phyloP scores from a whole-genome alignment of 2,113 vertebrate species.

The Dicentrarchus labrax region DNA sequence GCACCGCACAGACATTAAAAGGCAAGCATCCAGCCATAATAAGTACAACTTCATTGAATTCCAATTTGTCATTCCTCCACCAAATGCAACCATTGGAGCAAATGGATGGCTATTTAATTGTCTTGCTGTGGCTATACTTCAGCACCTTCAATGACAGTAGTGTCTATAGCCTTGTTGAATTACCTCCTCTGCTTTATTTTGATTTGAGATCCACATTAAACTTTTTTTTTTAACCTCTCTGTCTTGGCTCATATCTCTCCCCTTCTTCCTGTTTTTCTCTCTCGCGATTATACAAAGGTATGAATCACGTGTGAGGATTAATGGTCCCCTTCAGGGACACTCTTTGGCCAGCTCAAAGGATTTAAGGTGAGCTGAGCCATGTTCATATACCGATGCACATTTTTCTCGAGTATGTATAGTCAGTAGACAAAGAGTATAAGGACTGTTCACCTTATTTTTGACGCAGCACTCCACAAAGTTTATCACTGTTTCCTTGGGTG shows the following conservation, averaged over 20 bases:
- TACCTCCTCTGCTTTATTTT: conserved; percentile 62
- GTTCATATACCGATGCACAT: not conserved
- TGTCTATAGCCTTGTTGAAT: conserved; percentile 64
- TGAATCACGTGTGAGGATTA: conserved; percentile 43
- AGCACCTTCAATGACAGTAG: conserved; percentile 45
- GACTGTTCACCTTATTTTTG: not conserved
- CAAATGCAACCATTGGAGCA: conserved; percentile 70
- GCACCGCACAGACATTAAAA: conserved; percentile 60
- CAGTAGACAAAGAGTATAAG: not conserved
- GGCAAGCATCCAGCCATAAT: conserved; percentile 71
- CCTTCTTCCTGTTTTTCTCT: conserved; percentile 7
- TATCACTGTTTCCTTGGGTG: conserved; percentile 8
- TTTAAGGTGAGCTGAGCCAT: conserved; percentile 22
- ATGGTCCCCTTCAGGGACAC: conserved; percentile 28
- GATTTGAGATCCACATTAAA: conserved; percentile 56
- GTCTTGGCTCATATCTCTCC: conserved; percentile 16
- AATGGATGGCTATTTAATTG: conserved; percentile 78
- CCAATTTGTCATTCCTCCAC: conserved; percentile 77
- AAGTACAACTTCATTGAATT: conserved; percentile 76
- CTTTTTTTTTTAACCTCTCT: conserved; percentile 14
- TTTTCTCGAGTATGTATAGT: conserved; percentile 9
- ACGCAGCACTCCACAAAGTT: conserved; percentile 7
- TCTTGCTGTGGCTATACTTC: conserved; percentile 64
- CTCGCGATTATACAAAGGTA: conserved; percentile 35
- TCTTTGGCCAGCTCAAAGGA: conserved; percentile 44